These are phyloP conservation scores for Polyergus mexicanus DNA, from an alignment of 1,140 invertebrate genomes.

Conservation along the genomic window DNA sequence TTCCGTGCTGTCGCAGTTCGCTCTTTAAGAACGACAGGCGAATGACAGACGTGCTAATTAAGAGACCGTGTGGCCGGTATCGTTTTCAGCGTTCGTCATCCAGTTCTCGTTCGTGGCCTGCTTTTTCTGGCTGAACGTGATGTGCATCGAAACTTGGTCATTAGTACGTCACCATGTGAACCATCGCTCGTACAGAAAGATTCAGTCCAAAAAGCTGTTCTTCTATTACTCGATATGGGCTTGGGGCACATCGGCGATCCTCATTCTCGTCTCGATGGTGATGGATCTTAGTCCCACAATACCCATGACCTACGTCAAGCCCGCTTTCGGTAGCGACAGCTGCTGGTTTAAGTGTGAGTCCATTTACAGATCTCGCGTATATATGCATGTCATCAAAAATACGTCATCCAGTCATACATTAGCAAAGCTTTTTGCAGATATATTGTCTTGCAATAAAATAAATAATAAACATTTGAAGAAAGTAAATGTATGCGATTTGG, in stretches of 20 bases:
- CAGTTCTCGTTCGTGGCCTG: slow-evolving; percentile 92
- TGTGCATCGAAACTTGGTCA: slow-evolving; percentile 91
- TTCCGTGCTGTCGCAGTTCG: neutral
- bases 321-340: slow-evolving; percentile 83
- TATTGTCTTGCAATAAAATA: neutral
- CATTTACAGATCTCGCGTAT: neutral
- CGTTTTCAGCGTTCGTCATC: slow-evolving; percentile 87
- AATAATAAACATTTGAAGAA: neutral
- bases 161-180: slow-evolving; percentile 80
- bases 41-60: slow-evolving; percentile 20
- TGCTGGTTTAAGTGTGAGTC: slow-evolving; percentile 87
- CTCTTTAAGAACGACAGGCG: slow-evolving; percentile 17
- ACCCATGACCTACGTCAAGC: slow-evolving; percentile 85
- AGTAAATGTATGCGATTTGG: neutral
- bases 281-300: slow-evolving; percentile 85
- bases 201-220: slow-evolving; percentile 84
- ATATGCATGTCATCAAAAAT: neutral
- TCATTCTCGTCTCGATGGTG: slow-evolving; percentile 84
- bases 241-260: slow-evolving; percentile 86
- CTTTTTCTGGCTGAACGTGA: slow-evolving; percentile 93
- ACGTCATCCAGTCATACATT: too few relatives aligned
- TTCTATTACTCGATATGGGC: slow-evolving; percentile 88
- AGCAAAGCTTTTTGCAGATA: neutral
- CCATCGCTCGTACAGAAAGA: slow-evolving; percentile 61
- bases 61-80: neutral